Evolutionary conservation across 1,140 invertebrate genomes (phyloP).

Genomic region (Anthonomus grandis): DNA sequence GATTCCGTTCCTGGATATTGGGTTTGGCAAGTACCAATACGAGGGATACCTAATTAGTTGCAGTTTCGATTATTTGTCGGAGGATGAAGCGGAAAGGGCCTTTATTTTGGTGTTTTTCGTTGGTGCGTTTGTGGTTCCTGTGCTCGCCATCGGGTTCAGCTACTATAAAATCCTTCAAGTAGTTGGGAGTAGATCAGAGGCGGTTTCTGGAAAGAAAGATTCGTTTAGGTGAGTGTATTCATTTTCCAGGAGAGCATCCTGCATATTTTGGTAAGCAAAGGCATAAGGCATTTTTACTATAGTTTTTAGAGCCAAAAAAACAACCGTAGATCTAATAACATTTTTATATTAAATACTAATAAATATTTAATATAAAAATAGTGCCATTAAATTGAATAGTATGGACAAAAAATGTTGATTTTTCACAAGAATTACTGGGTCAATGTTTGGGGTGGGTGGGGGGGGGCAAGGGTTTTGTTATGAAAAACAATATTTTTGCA

Average conservation of each 20-base stretch:
- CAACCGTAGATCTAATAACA: too few relatives aligned
- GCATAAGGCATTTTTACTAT: background rate
- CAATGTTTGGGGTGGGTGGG: too few relatives aligned
- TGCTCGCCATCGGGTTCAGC: conserved; percentile 66
- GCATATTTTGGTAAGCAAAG: background rate
- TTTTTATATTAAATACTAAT: background rate
- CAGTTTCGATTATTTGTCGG: conserved; percentile 74
- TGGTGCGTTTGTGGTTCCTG: conserved; percentile 65
- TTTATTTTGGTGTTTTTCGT: conserved; percentile 68
- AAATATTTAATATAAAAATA: background rate
- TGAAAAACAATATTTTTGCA: too few relatives aligned
- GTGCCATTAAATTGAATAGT: too few relatives aligned
- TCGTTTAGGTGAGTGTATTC: conserved; percentile 35
- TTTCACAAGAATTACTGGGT: too few relatives aligned
- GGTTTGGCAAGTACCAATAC: conserved; percentile 69
- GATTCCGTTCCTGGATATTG: conserved; percentile 65
- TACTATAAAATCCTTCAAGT: conserved; percentile 67
- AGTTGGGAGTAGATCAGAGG: conserved; percentile 49
- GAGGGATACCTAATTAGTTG: conserved; percentile 78
- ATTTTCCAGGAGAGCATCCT: too few relatives aligned
- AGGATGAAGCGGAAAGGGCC: conserved; percentile 52
- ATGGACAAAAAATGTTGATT: too few relatives aligned
- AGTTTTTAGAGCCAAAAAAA: too few relatives aligned
- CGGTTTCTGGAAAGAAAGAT: conserved; percentile 36
- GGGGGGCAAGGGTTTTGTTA: too few relatives aligned